phyloP scores from a whole-genome alignment of 1,140 invertebrate genomes.

The Tetraneura akinire region DNA sequence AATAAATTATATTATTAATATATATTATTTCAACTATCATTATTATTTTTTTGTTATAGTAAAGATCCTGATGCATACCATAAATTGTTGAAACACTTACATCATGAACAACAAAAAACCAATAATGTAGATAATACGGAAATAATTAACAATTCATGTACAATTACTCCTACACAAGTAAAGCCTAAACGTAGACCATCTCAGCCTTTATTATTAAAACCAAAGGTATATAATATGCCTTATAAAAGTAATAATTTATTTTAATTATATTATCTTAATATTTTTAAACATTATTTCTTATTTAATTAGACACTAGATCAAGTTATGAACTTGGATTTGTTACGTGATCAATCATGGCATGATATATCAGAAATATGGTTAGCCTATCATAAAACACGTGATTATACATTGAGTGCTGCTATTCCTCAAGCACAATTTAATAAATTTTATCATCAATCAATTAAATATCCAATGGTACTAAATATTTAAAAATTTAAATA shows the following conservation, averaged over 20 bases:
- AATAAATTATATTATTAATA: neutral
- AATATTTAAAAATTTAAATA: neutral
- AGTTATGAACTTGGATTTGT: slow-evolving; percentile 32
- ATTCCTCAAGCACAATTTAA: slow-evolving; percentile 11
- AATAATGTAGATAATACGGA: neutral
- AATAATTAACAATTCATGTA: neutral
- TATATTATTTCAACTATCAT: no score
- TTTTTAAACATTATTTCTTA: neutral
- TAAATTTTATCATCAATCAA: slow-evolving; percentile 8
- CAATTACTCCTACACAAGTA: neutral
- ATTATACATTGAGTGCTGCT: slow-evolving; percentile 22
- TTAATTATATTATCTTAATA: neutral
- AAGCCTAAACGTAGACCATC: slow-evolving; percentile 33
- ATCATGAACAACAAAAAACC: neutral
- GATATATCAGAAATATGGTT: slow-evolving; percentile 16
- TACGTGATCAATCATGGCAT: slow-evolving; percentile 14
- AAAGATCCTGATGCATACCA: neutral
- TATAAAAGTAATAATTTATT: neutral
- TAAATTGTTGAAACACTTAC: neutral
- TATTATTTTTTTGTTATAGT: neutral
- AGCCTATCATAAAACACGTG: neutral
- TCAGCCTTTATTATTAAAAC: slow-evolving; percentile 3
- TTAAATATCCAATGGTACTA: slow-evolving; percentile 34
- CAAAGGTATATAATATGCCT: slow-evolving; percentile 24
- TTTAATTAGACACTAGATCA: neutral